These are phyloP conservation scores for Ptyas mucosa DNA, from an alignment of 2,113 vertebrate genomes.

Conservation along the genomic window DNA sequence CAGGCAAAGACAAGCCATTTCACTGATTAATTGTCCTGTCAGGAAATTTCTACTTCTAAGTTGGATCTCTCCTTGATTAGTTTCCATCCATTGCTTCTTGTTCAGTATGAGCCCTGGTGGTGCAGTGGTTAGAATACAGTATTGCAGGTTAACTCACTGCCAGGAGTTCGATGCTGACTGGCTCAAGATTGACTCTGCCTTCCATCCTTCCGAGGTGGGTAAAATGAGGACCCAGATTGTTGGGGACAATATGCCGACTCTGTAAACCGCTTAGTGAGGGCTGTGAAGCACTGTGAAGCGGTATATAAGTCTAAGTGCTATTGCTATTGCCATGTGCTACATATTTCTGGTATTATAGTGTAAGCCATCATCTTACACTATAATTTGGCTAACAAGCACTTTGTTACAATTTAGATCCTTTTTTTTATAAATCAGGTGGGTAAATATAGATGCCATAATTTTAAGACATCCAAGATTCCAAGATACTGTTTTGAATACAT, in stretches of 20 bases:
- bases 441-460: not conserved
- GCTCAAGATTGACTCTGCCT: not conserved
- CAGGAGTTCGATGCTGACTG: not conserved
- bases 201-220: not conserved
- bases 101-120: not conserved
- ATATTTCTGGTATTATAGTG: not conserved
- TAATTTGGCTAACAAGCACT: not conserved
- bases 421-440: not conserved
- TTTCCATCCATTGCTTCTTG: not conserved
- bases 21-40: not conserved
- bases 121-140: not conserved
- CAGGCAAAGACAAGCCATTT: not conserved
- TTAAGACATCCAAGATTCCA: not conserved
- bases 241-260: not conserved
- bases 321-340: not conserved
- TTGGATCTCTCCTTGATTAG: not conserved
- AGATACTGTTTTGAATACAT: not conserved
- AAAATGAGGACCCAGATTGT: not conserved
- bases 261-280: too few relatives aligned
- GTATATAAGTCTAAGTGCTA: not conserved
- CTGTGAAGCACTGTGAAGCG: not conserved
- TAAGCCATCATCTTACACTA: not conserved
- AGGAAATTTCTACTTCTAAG: not conserved
- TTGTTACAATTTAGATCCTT: not conserved
- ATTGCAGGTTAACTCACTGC: not conserved